A percentile compares a stretch with the other conserved stretches of the same genome.
Conservation (phyloP, 2,888 invertebrate genomes). For the Molanna angustata region DNA sequence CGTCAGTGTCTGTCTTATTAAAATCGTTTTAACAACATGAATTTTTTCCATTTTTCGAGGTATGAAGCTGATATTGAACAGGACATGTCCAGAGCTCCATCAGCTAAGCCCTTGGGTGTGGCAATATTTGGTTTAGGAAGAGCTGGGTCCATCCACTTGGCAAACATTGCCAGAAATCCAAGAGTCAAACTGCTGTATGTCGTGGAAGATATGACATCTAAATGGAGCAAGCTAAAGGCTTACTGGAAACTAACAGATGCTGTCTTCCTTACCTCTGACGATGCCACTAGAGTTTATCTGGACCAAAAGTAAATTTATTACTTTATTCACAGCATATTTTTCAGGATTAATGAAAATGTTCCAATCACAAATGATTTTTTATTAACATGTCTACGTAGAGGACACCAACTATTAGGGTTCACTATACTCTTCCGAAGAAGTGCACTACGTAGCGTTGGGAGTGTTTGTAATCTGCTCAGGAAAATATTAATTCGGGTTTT, state of each 20-base stretch:
- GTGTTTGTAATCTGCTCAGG: too few species aligned
- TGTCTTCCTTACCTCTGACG: constrained; percentile 48
- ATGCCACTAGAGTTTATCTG: constrained; percentile 49
- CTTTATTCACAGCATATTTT: too few species aligned
- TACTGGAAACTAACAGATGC: constrained; percentile 53
- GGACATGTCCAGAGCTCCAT: constrained; percentile 36
- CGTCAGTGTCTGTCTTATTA: too few species aligned
- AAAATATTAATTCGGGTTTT: too few species aligned
- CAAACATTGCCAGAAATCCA: constrained; percentile 48
- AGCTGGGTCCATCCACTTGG: constrained; percentile 60
- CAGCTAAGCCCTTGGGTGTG: constrained; percentile 42
- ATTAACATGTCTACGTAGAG: too few species aligned
- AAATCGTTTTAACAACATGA: too few species aligned
- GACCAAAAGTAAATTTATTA: constrained; percentile 57
- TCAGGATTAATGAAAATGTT: too few species aligned
- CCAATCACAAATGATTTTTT: too few species aligned
- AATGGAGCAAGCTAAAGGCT: constrained; percentile 45
- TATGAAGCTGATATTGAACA: constrained; percentile 44
- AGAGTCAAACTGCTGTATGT: constrained; percentile 55
- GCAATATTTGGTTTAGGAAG: constrained; percentile 61
- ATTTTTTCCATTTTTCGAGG: too few species aligned
- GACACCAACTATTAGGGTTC: too few species aligned
- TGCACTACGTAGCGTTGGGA: too few species aligned
- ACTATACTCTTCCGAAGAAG: too few species aligned
- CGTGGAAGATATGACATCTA: constrained; percentile 52